Percentiles rank a stretch among this genome's conserved stretches.
These are phyloP conservation scores for Simalia tracyae DNA, from an alignment of 2,797 vertebrate genomes.

Conservation along the genomic window DNA sequence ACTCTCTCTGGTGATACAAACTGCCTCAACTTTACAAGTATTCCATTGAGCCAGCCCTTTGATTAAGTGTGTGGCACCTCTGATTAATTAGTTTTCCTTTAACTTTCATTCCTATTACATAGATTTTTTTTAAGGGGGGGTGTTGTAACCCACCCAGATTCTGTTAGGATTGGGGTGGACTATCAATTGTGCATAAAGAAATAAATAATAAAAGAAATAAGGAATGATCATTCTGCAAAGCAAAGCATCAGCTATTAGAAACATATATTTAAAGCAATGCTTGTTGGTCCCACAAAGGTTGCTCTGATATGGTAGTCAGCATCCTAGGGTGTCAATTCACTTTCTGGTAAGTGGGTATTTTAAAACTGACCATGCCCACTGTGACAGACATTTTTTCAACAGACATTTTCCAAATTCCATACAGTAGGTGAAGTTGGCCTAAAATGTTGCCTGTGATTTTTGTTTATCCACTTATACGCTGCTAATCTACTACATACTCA, in stretches of 20 bases:
- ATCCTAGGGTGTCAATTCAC: not conserved
- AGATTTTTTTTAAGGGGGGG: not conserved
- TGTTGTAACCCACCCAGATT: not conserved
- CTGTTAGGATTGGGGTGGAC: not conserved
- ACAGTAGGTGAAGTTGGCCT: not conserved
- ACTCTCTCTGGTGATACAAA: not conserved
- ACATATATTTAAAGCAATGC: not conserved
- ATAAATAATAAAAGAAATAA: not conserved
- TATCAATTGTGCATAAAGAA: not conserved
- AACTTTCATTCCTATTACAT: not conserved
- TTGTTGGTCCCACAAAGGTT: not conserved
- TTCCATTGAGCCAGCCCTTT: not conserved
- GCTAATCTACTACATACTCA: not conserved
- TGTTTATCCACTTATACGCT: not conserved
- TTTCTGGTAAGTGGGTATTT: not conserved
- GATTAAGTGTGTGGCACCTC: not conserved
- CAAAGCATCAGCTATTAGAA: not conserved
- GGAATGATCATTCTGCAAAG: not conserved
- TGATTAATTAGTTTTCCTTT: not conserved
- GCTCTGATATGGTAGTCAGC: not conserved
- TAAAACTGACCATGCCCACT: not conserved
- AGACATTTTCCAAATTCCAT: not conserved
- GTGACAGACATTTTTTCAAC: not conserved
- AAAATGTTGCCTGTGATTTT: not conserved
- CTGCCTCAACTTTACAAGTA: not conserved